Base-by-base conservation (phyloP, 1,140 invertebrate species). In the Uloborus diversus region DNA sequence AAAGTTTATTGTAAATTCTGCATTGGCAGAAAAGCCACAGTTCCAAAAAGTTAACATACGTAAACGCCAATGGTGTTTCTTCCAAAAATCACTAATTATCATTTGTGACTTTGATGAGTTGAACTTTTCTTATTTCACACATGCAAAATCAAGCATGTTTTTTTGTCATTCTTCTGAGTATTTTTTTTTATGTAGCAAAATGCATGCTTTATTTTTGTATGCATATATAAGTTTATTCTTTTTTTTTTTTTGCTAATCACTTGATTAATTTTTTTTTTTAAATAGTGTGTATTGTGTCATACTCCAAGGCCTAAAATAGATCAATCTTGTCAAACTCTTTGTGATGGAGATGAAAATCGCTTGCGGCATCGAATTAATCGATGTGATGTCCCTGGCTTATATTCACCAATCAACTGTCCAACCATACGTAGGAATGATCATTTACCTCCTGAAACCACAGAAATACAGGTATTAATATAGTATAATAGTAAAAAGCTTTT, bases 121-220 rank as follows among this genome's bases (percentile, higher is more conserved):
- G n/a, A n/a, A n/a, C n/a, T n/a, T n/a, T n/a, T n/a, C n/a, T n/a
- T n/a, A n/a, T n/a, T n/a, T n/a, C n/a, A n/a, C n/a, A n/a, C n/a
- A n/a, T n/a, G 11, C 4, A 33, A 83, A 86, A 11, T 68, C 71
- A 42, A 42, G 4, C 85, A 85, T 62, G 89, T 88, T 84, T 84
- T 86, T 33, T 86, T 89, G 79, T 89, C 88, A 83, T 78, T 42
- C 32, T 69, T 49, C 14, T n/a, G 33, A 37, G 28, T 47, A 17
- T 28, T 62, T n/a, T 23, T 11, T 68, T 65, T 53, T 23, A 30
- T 23, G 30, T 30, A 51, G 13, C 80, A 86, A 86, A 1, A 86
- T 86, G 30, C 85, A 84, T 25, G 86, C 86, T 71, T 83, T 86
- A 35, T 85, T 28, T 13, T 28, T 59, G 11, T 59, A 59, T 59